Evolutionary conservation across 2,888 invertebrate species (phyloP).

Genomic region (Epinotia bilunana): DNA sequence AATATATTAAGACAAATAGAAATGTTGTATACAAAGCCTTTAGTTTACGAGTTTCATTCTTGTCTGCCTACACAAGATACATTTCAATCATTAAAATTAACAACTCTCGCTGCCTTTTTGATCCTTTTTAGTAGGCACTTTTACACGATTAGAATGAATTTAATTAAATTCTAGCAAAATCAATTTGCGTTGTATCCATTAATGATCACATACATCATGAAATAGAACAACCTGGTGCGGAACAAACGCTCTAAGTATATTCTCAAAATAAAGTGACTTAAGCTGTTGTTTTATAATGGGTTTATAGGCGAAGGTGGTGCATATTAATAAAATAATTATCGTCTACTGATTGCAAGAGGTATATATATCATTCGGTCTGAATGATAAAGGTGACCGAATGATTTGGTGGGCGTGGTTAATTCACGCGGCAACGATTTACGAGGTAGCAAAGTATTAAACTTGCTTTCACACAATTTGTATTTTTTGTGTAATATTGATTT

Average conservation of each 20-base stretch:
- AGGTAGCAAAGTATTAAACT: constrained; percentile 50
- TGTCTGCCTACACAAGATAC: no score
- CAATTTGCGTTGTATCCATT: constrained; percentile 64
- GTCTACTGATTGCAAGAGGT: constrained; percentile 67
- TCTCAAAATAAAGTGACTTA: constrained; percentile 18
- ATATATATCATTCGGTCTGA: constrained; percentile 62
- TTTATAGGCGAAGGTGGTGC: constrained; percentile 72
- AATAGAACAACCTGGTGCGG: neutral
- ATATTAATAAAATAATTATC: constrained; percentile 80
- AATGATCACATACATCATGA: constrained; percentile 51
- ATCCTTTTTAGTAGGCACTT: neutral
- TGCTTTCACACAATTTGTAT: constrained; percentile 25
- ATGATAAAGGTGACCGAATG: constrained; percentile 40
- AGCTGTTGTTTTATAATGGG: constrained; percentile 46
- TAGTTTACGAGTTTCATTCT: no score
- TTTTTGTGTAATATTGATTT: constrained; percentile 18
- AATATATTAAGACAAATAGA: no score
- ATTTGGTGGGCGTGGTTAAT: constrained; percentile 67
- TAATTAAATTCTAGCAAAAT: constrained; percentile 51
- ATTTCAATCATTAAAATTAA: no score
- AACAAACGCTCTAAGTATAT: constrained; percentile 4
- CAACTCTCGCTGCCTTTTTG: neutral
- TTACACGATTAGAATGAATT: constrained; percentile 42
- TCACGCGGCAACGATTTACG: constrained; percentile 77
- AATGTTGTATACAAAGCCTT: no score